These are phyloP conservation scores for Marmota flaviventris DNA, from an alignment of 2,113 vertebrate species.

Conservation along the genomic window DNA sequence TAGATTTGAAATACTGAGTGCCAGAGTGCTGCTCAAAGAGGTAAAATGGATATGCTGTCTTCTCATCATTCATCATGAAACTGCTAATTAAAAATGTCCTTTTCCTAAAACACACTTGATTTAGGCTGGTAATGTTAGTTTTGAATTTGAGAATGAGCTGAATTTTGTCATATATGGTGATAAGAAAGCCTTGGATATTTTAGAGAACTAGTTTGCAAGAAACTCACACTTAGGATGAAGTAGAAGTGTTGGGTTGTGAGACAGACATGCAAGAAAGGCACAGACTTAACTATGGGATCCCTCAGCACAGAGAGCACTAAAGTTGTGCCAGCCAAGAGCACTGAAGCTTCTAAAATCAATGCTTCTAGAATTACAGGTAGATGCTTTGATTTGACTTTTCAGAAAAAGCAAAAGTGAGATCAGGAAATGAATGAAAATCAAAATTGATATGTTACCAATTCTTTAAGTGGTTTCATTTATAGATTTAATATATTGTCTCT, in stretches of 20 bases:
- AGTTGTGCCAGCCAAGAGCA: neutral
- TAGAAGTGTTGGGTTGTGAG: neutral
- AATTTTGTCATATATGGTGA: neutral
- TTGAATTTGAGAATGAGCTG: neutral
- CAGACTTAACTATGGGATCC: neutral
- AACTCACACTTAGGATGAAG: neutral
- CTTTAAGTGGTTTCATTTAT: neutral
- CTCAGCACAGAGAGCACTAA: neutral
- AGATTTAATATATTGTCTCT: neutral
- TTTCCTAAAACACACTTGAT: constrained; percentile 42
- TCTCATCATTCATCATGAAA: constrained; percentile 6
- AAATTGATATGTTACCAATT: neutral
- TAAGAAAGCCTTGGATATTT: constrained; percentile 6
- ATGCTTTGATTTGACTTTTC: neutral
- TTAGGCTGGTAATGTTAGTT: neutral
- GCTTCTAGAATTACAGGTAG: neutral
- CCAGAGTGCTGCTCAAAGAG: neutral
- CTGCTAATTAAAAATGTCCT: constrained; percentile 43
- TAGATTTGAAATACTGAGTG: neutral
- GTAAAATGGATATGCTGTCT: neutral
- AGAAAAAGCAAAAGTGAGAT: neutral
- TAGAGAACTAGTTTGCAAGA: neutral
- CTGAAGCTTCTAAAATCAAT: neutral
- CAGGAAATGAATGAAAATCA: neutral
- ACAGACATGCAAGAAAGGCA: neutral